Base-by-base conservation (phyloP, 2,888 invertebrate species). In the Ophioninae sp. region DNA sequence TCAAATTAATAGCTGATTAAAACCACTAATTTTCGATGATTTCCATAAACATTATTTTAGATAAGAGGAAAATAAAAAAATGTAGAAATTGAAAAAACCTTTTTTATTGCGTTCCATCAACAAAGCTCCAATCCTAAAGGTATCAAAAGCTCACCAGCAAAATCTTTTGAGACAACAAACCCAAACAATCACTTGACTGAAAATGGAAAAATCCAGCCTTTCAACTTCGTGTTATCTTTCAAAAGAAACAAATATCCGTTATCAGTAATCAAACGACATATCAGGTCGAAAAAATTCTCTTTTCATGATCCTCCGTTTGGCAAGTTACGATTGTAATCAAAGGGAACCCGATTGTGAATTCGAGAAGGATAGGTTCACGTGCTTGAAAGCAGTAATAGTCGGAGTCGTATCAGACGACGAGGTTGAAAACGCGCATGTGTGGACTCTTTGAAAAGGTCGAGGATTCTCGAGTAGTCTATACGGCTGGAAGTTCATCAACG, bases 391-490 rank as follows among this genome's bases (percentile, higher is more conserved):
- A 65, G 59, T 13, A 8, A 64, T 23, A 37, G 59, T 13, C 41
- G n/a, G 39, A 68, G 39, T 62, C 56, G 62, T 23, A 61, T 59
- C 21, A 41, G 61, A 56, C 23, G 44, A 30, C 39, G 13, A 23
- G 13, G 30, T 23, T 64, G 20, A 62, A 30, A 65, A 76, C 62
- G 10, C 13, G 37, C 64, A 65, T 76, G 39, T 64, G 44, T n/a
- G 41, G 8, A 56, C 17, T 20, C 44, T 64, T 59, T 23, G 70
- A 50, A 76, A 81, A 81, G 81, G 76, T 81, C 76, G 65, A 70
- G 65, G 59, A 57, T 64, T 21, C 64, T 13, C 57, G 56, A 56
- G 56, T 10, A 64, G 8, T 65, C 44, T 37, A 21, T 65, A 70
- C 37, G 59, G 64, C 62, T 76, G 50, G 69, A 80, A 75, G 44